phyloP scores from a whole-genome alignment of 2,888 invertebrate species.

The Brachypterus glaber region DNA sequence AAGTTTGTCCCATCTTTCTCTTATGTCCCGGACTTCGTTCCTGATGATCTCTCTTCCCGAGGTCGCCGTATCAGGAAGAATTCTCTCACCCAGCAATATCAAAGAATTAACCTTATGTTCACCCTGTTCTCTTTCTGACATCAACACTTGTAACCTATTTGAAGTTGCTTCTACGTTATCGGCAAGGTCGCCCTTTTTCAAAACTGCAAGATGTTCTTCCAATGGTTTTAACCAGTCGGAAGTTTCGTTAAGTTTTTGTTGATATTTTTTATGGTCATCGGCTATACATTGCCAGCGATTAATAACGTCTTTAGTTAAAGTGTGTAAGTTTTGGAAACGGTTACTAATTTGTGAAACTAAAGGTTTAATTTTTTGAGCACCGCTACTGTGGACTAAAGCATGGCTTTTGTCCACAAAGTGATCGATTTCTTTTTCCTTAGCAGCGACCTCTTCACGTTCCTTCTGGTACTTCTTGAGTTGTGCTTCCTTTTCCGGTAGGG shows the following conservation, averaged over 20 bases:
- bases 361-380: conserved; percentile 76
- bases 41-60: conserved; percentile 82
- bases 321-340: conserved; percentile 68
- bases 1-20: conserved; percentile 81
- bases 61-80: conserved; percentile 88
- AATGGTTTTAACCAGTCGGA: conserved; percentile 69
- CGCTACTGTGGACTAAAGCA: conserved; percentile 70
- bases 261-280: conserved; percentile 72
- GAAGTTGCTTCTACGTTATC: conserved; percentile 54
- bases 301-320: conserved; percentile 75
- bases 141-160: conserved; percentile 59
- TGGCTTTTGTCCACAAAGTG: conserved; percentile 85
- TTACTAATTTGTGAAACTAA: conserved; percentile 83
- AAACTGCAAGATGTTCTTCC: conserved; percentile 58
- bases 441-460: conserved; percentile 64
- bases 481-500: conserved; percentile 68
- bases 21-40: conserved; percentile 68
- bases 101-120: conserved; percentile 67
- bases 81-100: conserved; percentile 71
- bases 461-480: conserved; percentile 64
- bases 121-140: conserved; percentile 76
- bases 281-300: conserved; percentile 76
- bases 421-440: conserved; percentile 78
- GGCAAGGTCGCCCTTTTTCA: conserved; percentile 53
- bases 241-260: conserved; percentile 64